Evolutionary conservation across 2,797 vertebrate species (phyloP).

Genomic region (Mionectes olivaceus): DNA sequence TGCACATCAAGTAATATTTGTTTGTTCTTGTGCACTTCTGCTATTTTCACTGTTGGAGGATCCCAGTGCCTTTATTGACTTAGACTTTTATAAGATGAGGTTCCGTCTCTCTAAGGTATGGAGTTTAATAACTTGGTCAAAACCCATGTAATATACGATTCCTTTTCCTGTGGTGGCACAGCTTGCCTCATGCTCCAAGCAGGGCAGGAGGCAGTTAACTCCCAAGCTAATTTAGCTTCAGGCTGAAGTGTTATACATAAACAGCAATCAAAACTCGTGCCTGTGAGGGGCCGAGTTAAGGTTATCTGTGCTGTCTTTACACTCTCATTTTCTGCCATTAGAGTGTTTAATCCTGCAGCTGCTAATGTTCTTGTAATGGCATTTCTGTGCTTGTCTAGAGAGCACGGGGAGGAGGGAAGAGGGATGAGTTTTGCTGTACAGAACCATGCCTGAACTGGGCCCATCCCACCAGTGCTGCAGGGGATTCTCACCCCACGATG

Average conservation of each 20-base stretch:
- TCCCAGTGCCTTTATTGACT: constrained; percentile 61
- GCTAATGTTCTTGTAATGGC: constrained; percentile 57
- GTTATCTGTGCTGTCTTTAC: constrained; percentile 64
- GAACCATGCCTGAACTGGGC: background rate
- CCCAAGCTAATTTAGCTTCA: constrained; percentile 50
- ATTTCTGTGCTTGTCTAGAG: constrained; percentile 51
- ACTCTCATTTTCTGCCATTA: constrained; percentile 64
- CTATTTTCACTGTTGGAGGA: constrained; percentile 21
- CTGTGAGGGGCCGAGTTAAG: constrained; percentile 47
- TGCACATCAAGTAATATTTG: constrained; percentile 38
- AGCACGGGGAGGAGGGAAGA: background rate
- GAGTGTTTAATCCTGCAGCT: constrained; percentile 57
- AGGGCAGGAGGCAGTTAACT: constrained; percentile 68
- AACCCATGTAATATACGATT: constrained; percentile 38
- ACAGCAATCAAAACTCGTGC: constrained; percentile 63
- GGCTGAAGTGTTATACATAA: constrained; percentile 56
- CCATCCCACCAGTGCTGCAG: accelerated
- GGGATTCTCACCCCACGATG: accelerated
- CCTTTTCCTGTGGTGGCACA: constrained; percentile 34
- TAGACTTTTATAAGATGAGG: constrained; percentile 61
- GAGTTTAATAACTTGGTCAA: constrained; percentile 70
- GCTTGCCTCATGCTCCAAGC: constrained; percentile 25
- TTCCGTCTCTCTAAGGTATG: constrained; percentile 59
- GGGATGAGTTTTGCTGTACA: background rate
- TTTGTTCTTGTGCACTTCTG: constrained; percentile 31